Conservation (phyloP, 2,113 vertebrate species). For the Columbina picui region DNA sequence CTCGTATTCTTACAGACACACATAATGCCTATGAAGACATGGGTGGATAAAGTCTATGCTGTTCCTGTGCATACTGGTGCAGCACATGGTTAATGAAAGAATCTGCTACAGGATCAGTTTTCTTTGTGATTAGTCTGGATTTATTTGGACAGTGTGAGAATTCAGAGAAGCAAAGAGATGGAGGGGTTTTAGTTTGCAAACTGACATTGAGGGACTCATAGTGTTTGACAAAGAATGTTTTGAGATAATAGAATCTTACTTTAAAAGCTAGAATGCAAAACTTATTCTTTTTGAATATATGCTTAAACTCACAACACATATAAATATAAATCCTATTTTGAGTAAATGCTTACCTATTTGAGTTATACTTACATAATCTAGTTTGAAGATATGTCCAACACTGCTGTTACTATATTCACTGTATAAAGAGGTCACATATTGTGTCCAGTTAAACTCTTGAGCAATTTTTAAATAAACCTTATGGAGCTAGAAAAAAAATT, state of each 20-base stretch:
- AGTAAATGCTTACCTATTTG: background rate
- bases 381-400: background rate
- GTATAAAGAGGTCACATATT: background rate
- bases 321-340: background rate
- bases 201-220: background rate
- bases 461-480: background rate
- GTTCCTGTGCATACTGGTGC: background rate
- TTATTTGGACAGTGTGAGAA: background rate
- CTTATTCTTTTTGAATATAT: background rate
- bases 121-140: background rate
- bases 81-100: background rate
- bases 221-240: background rate
- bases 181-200: background rate
- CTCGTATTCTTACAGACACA: background rate
- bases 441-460: background rate
- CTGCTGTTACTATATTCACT: background rate
- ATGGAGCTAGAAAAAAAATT: background rate
- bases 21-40: background rate
- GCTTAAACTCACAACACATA: background rate
- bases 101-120: background rate
- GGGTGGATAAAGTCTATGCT: background rate
- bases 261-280: background rate
- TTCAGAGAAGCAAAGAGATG: background rate
- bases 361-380: background rate
- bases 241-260: background rate